Percentiles rank a stretch among this genome's conserved stretches.
phyloP scores from a whole-genome alignment of 2,113 vertebrate genomes.

The Mola mola region DNA sequence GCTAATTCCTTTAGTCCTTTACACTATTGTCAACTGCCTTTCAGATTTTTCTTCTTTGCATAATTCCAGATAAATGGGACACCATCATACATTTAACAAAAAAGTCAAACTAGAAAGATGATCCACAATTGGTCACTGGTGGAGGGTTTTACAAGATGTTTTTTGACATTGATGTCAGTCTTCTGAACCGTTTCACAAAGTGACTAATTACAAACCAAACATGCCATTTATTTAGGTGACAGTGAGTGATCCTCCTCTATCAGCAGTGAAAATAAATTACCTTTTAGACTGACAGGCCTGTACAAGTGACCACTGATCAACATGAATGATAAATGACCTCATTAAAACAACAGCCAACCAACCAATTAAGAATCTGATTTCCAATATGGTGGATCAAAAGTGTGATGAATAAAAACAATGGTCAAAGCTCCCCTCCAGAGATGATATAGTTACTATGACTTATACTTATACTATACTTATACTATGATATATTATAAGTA shows the following conservation, averaged over 20 bases:
- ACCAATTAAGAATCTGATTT: slow-evolving; percentile 34
- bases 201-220: slow-evolving; percentile 60
- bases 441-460: too few relatives aligned
- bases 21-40: too few relatives aligned
- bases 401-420: slow-evolving; percentile 28
- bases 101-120: too few relatives aligned
- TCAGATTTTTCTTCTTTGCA: too few relatives aligned
- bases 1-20: too few relatives aligned
- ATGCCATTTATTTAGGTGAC: slow-evolving; percentile 43
- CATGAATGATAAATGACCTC: slow-evolving; percentile 64
- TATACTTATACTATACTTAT: too few relatives aligned
- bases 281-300: not conserved
- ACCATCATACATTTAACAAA: too few relatives aligned
- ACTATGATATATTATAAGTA: too few relatives aligned
- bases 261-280: slow-evolving; percentile 18
- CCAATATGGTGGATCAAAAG: slow-evolving; percentile 32
- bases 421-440: too few relatives aligned
- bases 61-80: not conserved
- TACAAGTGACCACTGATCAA: slow-evolving; percentile 37
- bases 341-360: slow-evolving; percentile 48
- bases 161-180: slow-evolving; percentile 12
- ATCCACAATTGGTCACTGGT: too few relatives aligned
- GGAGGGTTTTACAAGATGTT: too few relatives aligned
- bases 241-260: slow-evolving; percentile 39
- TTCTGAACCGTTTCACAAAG: slow-evolving; percentile 13